These are phyloP conservation scores for Ciona savignyi DNA, from an alignment of 23 tunicate genomes.

Conservation along the genomic window DNA sequence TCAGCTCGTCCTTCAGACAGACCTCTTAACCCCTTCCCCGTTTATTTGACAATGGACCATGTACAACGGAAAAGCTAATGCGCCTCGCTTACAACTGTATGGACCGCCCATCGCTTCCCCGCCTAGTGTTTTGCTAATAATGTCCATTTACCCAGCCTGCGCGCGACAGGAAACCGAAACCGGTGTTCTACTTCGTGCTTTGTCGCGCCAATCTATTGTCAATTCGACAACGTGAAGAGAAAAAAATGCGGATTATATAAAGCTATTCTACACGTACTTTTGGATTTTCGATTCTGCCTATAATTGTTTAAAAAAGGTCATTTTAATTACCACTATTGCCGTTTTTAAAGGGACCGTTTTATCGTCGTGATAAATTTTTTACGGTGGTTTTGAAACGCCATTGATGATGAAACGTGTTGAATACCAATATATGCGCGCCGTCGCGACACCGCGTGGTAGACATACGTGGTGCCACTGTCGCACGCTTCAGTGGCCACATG, in stretches of 20 bases:
- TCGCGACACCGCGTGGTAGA: slow-evolving; percentile 8
- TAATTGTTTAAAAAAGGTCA: too few species aligned
- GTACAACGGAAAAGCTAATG: neutral
- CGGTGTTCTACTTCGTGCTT: neutral
- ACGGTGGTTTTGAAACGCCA: too few species aligned
- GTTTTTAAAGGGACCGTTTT: too few species aligned
- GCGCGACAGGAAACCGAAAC: neutral
- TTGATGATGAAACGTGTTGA: too few species aligned
- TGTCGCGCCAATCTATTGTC: slow-evolving; percentile 1
- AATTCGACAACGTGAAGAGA: neutral
- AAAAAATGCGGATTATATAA: too few species aligned
- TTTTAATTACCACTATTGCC: too few species aligned
- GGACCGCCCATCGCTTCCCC: slow-evolving; percentile 2
- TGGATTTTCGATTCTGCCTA: too few species aligned
- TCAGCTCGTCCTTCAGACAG: neutral
- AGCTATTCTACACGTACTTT: too few species aligned
- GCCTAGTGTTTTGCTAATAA: neutral
- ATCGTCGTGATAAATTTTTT: too few species aligned
- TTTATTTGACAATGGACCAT: neutral
- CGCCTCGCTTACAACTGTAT: neutral
- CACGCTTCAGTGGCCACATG: neutral
- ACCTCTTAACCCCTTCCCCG: neutral
- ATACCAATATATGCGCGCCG: too few species aligned
- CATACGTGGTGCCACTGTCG: slow-evolving; percentile 6
- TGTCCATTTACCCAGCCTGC: neutral